phyloP scores from a whole-genome alignment of 2,113 vertebrate species.

The Sakesphorus luctuosus region DNA sequence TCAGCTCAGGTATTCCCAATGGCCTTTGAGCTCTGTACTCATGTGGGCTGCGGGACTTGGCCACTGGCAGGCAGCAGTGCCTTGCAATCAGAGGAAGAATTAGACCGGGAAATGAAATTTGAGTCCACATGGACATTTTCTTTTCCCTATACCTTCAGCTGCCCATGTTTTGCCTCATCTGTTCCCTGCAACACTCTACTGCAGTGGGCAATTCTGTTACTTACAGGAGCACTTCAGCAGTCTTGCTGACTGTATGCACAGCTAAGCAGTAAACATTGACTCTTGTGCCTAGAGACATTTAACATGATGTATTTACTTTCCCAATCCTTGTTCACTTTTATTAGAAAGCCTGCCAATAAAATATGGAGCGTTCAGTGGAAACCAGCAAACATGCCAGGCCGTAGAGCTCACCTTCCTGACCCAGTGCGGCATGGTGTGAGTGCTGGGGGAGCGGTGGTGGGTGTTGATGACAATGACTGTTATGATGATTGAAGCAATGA shows the following conservation, averaged over 20 bases:
- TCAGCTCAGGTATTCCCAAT: not conserved
- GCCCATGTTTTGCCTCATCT: not conserved
- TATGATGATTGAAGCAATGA: conserved; percentile 96
- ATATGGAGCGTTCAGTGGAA: not conserved
- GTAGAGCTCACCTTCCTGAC: conserved; percentile 88
- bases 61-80: not conserved
- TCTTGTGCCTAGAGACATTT: not conserved
- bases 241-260: not conserved
- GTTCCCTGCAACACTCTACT: not conserved
- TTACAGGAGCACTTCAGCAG: not conserved
- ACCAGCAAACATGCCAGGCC: not conserved
- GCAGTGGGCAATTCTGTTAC: not conserved
- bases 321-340: conserved; percentile 8
- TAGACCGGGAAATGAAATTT: not conserved
- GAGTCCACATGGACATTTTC: not conserved
- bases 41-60: accelerated
- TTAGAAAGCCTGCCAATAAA: not conserved
- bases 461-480: conserved; percentile 97
- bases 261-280: not conserved
- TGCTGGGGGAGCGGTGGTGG: conserved; percentile 96
- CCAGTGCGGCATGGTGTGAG: conserved; percentile 94
- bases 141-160: not conserved
- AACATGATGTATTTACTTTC: not conserved
- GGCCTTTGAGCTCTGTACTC: not conserved
- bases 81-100: not conserved